A percentile compares a stretch with the other conserved stretches of the same genome.
phyloP scores from a whole-genome alignment of 1,140 invertebrate genomes.

The Leptopilina clavipes region DNA sequence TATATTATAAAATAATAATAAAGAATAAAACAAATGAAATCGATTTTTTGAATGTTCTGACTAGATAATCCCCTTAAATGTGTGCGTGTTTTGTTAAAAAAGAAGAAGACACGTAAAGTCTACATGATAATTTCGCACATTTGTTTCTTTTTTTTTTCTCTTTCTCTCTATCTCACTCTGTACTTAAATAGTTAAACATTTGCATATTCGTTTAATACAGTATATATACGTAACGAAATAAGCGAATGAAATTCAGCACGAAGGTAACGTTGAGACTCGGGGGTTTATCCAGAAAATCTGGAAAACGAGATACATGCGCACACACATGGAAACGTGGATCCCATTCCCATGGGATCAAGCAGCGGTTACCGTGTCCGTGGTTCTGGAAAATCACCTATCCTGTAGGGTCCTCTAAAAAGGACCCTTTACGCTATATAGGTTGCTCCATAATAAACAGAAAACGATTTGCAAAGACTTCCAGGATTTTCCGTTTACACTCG shows the following conservation, averaged over 20 bases:
- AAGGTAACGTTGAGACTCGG: background rate
- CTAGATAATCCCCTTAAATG: no score
- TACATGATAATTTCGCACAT: no score
- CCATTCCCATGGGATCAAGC: conserved; percentile 22
- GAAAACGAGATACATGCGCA: conserved; percentile 20
- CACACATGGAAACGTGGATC: conserved; percentile 9
- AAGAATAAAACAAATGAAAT: no score
- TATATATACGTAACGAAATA: conserved; percentile 17
- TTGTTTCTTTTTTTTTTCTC: background rate
- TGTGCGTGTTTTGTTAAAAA: no score
- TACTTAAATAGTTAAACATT: conserved; percentile 17
- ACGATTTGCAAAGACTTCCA: conserved; percentile 23
- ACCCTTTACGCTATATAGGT: background rate
- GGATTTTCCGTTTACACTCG: background rate
- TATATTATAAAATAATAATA: no score
- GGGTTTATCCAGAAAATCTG: conserved; percentile 17
- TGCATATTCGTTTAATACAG: conserved; percentile 19
- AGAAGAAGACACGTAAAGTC: no score
- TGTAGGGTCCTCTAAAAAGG: background rate
- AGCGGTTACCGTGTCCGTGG: conserved; percentile 6
- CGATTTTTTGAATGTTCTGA: no score
- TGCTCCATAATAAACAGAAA: conserved; percentile 11
- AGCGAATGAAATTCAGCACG: background rate
- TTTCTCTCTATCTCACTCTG: background rate
- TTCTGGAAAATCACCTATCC: conserved; percentile 33